Percentiles rank a stretch among this genome's conserved stretches.
phyloP scores from a whole-genome alignment of 2,888 invertebrate species.

The Microlaimidae sp. region DNA sequence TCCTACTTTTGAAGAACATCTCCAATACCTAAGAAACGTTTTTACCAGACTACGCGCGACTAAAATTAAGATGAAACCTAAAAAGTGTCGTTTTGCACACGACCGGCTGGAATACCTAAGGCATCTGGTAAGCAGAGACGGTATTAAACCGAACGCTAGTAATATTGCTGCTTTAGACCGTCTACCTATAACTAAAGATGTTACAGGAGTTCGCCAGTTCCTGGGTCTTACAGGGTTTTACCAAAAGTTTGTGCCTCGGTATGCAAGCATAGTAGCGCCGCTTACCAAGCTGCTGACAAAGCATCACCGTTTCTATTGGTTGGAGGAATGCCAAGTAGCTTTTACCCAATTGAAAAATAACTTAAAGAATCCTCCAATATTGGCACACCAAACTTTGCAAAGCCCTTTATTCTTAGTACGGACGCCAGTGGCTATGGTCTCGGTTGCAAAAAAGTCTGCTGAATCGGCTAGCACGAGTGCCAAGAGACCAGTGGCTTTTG shows the following conservation, averaged over 20 bases:
- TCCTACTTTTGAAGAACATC: conserved; percentile 20
- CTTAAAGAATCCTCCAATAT: conserved; percentile 15
- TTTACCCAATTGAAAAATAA: conserved; percentile 8
- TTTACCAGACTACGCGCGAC: conserved; percentile 7
- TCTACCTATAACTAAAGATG: conserved; percentile 21
- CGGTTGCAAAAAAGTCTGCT: conserved; percentile 23
- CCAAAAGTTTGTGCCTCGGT: conserved; percentile 18
- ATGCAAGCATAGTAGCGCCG: conserved; percentile 7
- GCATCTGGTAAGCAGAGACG: conserved; percentile 25
- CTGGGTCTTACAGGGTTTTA: conserved; percentile 31
- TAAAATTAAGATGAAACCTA: conserved; percentile 21
- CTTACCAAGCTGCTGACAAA: conserved; percentile 4
- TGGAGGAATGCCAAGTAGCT: conserved; percentile 12
- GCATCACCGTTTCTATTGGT: conserved; percentile 15
- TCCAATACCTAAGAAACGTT: conserved; percentile 19
- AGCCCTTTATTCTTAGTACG: conserved; percentile 22
- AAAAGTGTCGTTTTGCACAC: conserved; percentile 20
- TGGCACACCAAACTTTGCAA: conserved; percentile 20
- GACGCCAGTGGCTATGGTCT: conserved; percentile 26
- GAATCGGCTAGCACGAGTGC: conserved; percentile 16
- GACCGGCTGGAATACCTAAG: conserved; percentile 27
- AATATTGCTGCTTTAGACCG: conserved; percentile 21
- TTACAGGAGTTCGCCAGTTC: conserved; percentile 18
- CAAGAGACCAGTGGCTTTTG: conserved; percentile 19
- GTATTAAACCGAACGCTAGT: conserved; percentile 22